Base-by-base conservation (phyloP, 1,140 invertebrate species). In the Riptortus pedestris region DNA sequence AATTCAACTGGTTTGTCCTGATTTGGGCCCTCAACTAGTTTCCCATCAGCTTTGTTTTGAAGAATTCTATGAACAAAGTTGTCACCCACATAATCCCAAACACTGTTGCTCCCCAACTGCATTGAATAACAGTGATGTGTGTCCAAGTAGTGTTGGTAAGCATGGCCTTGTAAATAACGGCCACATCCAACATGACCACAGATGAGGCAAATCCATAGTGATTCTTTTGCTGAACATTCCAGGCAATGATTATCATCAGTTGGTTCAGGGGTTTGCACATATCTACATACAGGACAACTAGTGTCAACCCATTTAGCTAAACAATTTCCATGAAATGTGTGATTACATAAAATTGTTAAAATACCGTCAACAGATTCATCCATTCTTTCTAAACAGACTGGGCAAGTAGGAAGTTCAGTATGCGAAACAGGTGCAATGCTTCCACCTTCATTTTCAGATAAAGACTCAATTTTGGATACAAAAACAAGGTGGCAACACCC, bases 161-260 rank as follows among this genome's bases (percentile, higher is more conserved):
- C 86, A 74, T 89, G 87, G 2, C 84, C 83, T 60, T 81, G 80
- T 22, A 81, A 79, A 74, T 90, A 90, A 63, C 91, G 78, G 16
- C 94, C 93, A 79, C 97, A 99, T 38, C 96, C 97, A 51, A 99
- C 87, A 76, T 98, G 90, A 14, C 96, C 97, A 77, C 97, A 99
- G 67, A 99, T 96, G 18, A 99, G 77, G 75, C 97, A 99, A 68
- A 99, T 98, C 97, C 97, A 99, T 0, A 99, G 77, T 66, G 91
- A 90, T 73, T 95, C 87, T 0, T 78, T 78, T 71, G 67, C 83
- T 61, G 75, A 84, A 77, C 94, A 96, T 72, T 89, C 84, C 74
- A 84, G 85, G 74, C 93, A 97, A 60, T 80, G 78, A 69, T 91
- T 93, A 67, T 90, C 87, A 24, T 83, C 87, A 22, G 85, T 76